Percentiles rank a stretch among this genome's conserved stretches.
These are phyloP conservation scores for Pseudocheirus occidentalis DNA, from an alignment of 2,797 vertebrate genomes.

Conservation along the genomic window DNA sequence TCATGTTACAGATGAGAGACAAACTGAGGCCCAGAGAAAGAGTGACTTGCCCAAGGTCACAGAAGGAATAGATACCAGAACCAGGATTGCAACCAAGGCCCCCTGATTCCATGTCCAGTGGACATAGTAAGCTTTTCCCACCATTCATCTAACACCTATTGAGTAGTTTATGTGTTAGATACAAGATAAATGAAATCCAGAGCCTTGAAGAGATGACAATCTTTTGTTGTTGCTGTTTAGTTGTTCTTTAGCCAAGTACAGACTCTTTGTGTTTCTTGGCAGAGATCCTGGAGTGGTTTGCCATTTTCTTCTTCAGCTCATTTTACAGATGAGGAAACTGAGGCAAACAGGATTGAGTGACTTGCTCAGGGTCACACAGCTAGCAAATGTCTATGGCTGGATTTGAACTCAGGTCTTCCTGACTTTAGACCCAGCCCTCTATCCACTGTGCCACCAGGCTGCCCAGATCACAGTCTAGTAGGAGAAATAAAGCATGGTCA, in stretches of 20 bases:
- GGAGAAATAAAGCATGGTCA: background rate
- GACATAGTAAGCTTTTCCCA: background rate
- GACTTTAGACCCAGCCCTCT: background rate
- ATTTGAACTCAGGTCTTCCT: background rate
- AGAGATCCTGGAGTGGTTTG: too few relatives aligned
- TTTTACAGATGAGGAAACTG: background rate
- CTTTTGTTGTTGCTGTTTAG: background rate
- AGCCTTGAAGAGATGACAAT: background rate
- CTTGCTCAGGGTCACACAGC: background rate
- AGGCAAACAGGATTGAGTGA: background rate
- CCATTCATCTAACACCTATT: background rate
- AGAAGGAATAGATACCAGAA: accelerated
- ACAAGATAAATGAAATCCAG: background rate
- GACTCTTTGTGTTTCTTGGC: too few relatives aligned
- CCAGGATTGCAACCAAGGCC: background rate
- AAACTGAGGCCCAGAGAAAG: background rate
- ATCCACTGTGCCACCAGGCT: background rate
- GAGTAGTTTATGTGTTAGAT: background rate
- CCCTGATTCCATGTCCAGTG: background rate
- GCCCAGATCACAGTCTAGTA: background rate
- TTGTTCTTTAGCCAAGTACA: background rate
- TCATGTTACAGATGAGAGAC: background rate
- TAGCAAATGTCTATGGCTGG: background rate
- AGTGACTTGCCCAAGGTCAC: background rate
- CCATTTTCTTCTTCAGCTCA: too few relatives aligned